Evolutionary conservation across 2,113 vertebrate species (phyloP).

Genomic region (Vulpes ferrilata): DNA sequence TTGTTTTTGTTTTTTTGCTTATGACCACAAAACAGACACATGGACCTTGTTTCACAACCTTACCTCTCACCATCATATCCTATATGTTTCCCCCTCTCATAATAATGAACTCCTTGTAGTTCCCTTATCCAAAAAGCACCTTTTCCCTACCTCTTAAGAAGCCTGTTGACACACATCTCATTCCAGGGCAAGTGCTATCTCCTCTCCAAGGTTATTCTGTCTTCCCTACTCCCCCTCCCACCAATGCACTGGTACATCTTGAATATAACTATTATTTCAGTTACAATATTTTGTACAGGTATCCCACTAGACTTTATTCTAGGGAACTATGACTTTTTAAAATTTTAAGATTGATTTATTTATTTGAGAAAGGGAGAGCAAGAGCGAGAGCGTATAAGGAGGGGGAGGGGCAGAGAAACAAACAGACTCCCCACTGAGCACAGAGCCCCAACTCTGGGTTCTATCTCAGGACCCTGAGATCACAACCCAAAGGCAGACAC

Average conservation of each 20-base stretch:
- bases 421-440: background rate
- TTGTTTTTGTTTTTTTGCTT: constrained; percentile 15
- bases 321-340: background rate
- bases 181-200: background rate
- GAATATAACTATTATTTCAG: background rate
- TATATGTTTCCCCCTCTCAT: background rate
- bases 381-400: background rate
- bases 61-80: background rate
- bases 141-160: background rate
- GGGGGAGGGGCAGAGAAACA: background rate
- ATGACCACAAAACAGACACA: background rate
- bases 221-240: background rate
- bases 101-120: background rate
- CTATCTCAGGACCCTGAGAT: background rate
- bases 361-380: background rate
- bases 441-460: background rate
- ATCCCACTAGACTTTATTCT: background rate
- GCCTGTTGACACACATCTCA: background rate
- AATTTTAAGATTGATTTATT: background rate
- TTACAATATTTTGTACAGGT: background rate
- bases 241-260: background rate
- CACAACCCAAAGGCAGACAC: background rate
- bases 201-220: background rate
- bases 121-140: background rate
- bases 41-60: background rate